A percentile compares a stretch with the other conserved stretches of the same genome.
These are phyloP conservation scores for Takifugu flavidus DNA, from an alignment of 2,113 vertebrate genomes.

Conservation along the genomic window DNA sequence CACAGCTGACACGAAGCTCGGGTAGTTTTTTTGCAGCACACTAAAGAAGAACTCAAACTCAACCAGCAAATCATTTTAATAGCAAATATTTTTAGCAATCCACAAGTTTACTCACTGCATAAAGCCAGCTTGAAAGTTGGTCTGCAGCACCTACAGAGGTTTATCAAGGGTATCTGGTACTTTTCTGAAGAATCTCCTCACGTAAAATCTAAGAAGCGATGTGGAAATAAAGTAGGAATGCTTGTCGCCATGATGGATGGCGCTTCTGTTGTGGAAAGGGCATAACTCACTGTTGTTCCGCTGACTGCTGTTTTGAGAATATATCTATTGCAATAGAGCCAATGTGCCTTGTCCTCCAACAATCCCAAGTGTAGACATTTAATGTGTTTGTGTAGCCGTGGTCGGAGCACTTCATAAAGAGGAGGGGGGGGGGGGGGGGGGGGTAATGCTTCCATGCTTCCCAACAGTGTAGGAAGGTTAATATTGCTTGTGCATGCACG, in stretches of 20 bases:
- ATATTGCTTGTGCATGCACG: constrained; percentile 37
- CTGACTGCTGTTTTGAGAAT: constrained; percentile 62
- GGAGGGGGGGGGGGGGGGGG: neutral
- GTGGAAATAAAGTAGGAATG: constrained; percentile 65
- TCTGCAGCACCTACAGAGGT: constrained; percentile 9
- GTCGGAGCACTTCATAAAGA: constrained; percentile 20
- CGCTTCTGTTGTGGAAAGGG: constrained; percentile 64
- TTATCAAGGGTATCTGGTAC: constrained; percentile 13
- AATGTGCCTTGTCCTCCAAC: constrained; percentile 59
- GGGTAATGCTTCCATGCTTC: constrained; percentile 11
- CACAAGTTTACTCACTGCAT: no score
- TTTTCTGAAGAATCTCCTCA: constrained; percentile 49
- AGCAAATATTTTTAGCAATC: no score
- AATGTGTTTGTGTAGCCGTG: constrained; percentile 45
- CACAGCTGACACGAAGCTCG: no score
- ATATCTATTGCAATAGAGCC: constrained; percentile 65
- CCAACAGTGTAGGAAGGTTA: constrained; percentile 24
- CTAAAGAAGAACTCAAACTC: no score
- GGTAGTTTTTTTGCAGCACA: no score
- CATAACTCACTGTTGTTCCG: constrained; percentile 62
- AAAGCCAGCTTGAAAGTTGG: no score
- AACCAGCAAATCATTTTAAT: no score
- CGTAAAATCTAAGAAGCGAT: constrained; percentile 50
- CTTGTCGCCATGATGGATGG: constrained; percentile 70
- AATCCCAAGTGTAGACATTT: constrained; percentile 36